Percentiles rank a stretch among this genome's conserved stretches.
phyloP scores from a whole-genome alignment of 2,113 vertebrate species.

The Tetrax tetrax region DNA sequence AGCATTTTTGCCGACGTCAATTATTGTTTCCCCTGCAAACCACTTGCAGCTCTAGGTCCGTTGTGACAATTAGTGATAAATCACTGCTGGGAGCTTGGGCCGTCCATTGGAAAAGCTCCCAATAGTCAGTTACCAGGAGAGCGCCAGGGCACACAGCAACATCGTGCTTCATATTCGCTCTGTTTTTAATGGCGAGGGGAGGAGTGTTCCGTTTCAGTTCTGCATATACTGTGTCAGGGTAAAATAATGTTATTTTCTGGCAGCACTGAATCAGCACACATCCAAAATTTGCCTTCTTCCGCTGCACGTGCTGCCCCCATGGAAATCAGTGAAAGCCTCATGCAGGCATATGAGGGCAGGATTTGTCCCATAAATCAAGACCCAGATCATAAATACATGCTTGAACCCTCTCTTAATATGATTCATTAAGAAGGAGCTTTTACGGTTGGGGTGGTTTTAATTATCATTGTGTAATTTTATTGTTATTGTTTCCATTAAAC shows the following conservation, averaged over 20 bases:
- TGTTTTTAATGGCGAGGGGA: neutral
- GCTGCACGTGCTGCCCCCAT: constrained; percentile 28
- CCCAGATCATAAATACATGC: constrained; percentile 55
- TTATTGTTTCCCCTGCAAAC: neutral
- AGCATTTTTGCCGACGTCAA: neutral
- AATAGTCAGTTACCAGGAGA: neutral
- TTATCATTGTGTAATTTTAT: constrained; percentile 69
- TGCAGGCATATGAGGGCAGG: constrained; percentile 10
- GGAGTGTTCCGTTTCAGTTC: constrained; percentile 2
- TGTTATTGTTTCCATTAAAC: constrained; percentile 74
- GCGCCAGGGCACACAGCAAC: neutral
- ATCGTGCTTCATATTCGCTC: neutral
- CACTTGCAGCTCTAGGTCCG: neutral
- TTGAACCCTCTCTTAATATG: constrained; percentile 64
- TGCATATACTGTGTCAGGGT: constrained; percentile 23
- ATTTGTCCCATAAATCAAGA: constrained; percentile 58
- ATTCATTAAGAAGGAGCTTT: constrained; percentile 69
- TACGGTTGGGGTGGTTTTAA: constrained; percentile 75
- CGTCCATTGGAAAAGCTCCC: constrained; percentile 9
- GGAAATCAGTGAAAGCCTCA: constrained; percentile 42
- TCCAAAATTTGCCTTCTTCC: constrained; percentile 49
- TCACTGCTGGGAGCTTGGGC: constrained; percentile 54
- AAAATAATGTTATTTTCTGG: constrained; percentile 27
- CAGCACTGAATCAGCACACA: constrained; percentile 28
- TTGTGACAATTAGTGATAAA: constrained; percentile 52